Base-by-base conservation (phyloP, 2,113 vertebrate species). In the Aix galericulata region DNA sequence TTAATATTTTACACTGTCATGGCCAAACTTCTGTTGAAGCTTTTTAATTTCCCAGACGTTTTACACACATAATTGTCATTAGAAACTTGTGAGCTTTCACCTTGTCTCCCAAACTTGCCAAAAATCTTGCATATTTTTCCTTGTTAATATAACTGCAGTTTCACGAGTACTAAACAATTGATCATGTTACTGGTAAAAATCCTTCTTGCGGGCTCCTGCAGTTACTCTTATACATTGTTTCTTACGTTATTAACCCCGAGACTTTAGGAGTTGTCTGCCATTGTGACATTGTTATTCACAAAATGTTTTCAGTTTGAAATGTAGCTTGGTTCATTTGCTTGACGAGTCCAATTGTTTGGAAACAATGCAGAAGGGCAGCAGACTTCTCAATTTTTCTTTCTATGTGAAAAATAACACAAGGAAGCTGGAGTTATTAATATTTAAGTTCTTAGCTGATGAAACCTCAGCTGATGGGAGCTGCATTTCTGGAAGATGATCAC, bases 31-130 rank as follows among this genome's bases (percentile, higher is more conserved):
- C 94, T 95, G 76, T 67, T 84, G 88, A 90, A 95, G 42, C 64
- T 88, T 93, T 96, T 84, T 83, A 79, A 93, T 96, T 95, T 97
- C 86, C 86, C 92, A 96, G 92, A 80, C 86, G 72, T 94, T 75
- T 93, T 48, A 64, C 1, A 0, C 86, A 79, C 53, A 76, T 72
- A 82, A 87, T 89, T 93, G 87, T 89, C 91, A 62, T 79, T 76
- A 93, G 83, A 78, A 95, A 81, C 76, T 80, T 36, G 60, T 91
- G 72, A 93, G 90, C 85, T 90, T 96, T 95, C 77, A 96, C 89
- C 93, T 95, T 93, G 87, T 94, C 85, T 93, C 63, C 81, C 68
- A 32, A 92, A 89, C 62, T 84, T 95, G 95, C 94, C 88, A 89
- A 93, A 75, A 93, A 42, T 62, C 62, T 69, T 90, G 67, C 72